Percentiles rank a stretch among this genome's conserved stretches.
phyloP scores from a whole-genome alignment of 2,888 invertebrate species.

The Ernsta delagoae region DNA sequence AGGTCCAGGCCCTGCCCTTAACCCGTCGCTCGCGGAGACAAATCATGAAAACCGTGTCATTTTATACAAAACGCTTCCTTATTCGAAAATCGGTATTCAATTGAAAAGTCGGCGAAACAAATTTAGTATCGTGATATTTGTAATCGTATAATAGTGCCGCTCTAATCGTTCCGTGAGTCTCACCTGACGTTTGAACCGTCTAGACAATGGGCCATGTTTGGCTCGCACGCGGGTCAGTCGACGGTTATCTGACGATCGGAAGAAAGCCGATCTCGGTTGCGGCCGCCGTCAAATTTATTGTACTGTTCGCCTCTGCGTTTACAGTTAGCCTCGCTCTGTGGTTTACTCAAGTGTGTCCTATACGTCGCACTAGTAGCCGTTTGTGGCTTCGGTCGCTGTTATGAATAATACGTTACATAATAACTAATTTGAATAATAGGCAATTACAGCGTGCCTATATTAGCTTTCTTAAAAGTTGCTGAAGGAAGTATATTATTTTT shows the following conservation, averaged over 20 bases:
- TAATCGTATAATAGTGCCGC: slow-evolving; percentile 37
- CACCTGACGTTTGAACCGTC: slow-evolving; percentile 56
- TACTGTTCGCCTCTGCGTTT: slow-evolving; percentile 62
- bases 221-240: slow-evolving; percentile 74
- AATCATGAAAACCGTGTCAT: slow-evolving; percentile 38
- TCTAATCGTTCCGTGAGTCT: slow-evolving; percentile 40
- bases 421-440: neutral
- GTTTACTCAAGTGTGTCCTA: slow-evolving; percentile 42
- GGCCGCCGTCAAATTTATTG: slow-evolving; percentile 74
- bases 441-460: no score
- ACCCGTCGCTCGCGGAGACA: slow-evolving; percentile 32
- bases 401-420: neutral
- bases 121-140: slow-evolving; percentile 39
- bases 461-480: no score
- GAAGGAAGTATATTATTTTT: no score
- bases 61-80: slow-evolving; percentile 38
- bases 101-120: slow-evolving; percentile 38
- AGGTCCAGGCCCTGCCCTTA: slow-evolving; percentile 28
- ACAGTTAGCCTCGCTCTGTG: slow-evolving; percentile 66
- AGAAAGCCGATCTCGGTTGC: slow-evolving; percentile 68
- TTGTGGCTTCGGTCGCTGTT: slow-evolving; percentile 2
- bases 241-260: slow-evolving; percentile 76
- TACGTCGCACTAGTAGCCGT: slow-evolving; percentile 13
- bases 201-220: slow-evolving; percentile 69
- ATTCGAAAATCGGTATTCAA: slow-evolving; percentile 37